These are phyloP conservation scores for Zaprionus lineosus DNA, from an alignment of 2,888 invertebrate genomes.

Conservation along the genomic window DNA sequence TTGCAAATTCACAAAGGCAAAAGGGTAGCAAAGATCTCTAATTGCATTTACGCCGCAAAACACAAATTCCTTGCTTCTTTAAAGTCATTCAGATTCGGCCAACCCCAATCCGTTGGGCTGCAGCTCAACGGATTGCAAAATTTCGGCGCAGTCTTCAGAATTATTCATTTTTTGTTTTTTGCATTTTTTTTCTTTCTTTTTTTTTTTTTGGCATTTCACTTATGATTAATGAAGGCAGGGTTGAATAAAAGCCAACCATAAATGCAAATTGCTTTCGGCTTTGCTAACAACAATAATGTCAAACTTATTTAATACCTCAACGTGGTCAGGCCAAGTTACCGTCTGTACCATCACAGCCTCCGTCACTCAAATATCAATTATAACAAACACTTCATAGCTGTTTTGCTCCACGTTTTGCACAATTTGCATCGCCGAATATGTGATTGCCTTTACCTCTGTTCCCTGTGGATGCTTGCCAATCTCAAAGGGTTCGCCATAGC, in stretches of 20 bases:
- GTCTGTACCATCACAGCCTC: slow-evolving; percentile 1
- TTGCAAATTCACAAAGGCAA: slow-evolving; percentile 63
- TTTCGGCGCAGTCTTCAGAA: slow-evolving; percentile 47
- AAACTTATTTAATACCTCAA: slow-evolving; percentile 50
- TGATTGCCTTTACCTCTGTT: slow-evolving; percentile 99
- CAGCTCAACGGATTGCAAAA: slow-evolving; percentile 57
- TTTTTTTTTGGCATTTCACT: slow-evolving; percentile 55
- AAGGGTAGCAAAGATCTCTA: slow-evolving; percentile 51
- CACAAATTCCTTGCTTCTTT: slow-evolving; percentile 59
- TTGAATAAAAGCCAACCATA: slow-evolving; percentile 33
- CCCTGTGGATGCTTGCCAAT: slow-evolving; percentile 98
- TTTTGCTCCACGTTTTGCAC: slow-evolving; percentile 88
- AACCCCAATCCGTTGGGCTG: slow-evolving; percentile 50
- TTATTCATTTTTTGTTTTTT: slow-evolving; percentile 19
- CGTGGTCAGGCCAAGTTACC: not conserved
- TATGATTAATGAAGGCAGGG: slow-evolving; percentile 72
- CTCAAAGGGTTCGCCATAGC: slow-evolving; percentile 97
- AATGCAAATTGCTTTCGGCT: slow-evolving; percentile 36
- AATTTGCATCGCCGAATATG: slow-evolving; percentile 99
- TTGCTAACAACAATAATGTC: slow-evolving; percentile 30
- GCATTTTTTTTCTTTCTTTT: slow-evolving; percentile 2
- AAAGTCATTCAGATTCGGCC: slow-evolving; percentile 55
- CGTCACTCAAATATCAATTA: slow-evolving; percentile 93
- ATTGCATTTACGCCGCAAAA: slow-evolving; percentile 62
- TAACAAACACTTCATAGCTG: slow-evolving; percentile 95